These are phyloP conservation scores for Geotrypetes seraphini DNA, from an alignment of 2,797 vertebrate species.

Conservation along the genomic window DNA sequence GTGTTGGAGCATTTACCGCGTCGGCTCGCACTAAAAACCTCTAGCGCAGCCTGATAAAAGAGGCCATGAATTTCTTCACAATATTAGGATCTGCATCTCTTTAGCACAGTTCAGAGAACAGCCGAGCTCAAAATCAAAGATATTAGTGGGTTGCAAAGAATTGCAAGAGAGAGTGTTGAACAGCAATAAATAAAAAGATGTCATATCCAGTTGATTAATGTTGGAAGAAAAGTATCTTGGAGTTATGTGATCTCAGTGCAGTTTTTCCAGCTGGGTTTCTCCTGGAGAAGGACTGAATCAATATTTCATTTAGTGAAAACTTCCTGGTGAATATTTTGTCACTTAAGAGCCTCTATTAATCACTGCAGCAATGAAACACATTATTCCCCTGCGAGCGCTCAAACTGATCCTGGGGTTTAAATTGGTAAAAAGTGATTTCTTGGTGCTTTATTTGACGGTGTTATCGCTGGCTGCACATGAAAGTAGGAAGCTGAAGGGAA, in stretches of 20 bases:
- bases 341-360: slow-evolving; percentile 70
- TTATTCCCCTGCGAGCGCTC: slow-evolving; percentile 57
- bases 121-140: no score
- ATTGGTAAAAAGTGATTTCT: slow-evolving; percentile 61
- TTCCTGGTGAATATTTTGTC: slow-evolving; percentile 77
- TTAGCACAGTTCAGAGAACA: no score
- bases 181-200: slow-evolving; percentile 17
- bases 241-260: slow-evolving; percentile 36
- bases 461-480: slow-evolving; percentile 79
- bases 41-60: no score
- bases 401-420: slow-evolving; percentile 54
- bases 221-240: slow-evolving; percentile 34
- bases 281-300: slow-evolving; percentile 42
- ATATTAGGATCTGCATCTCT: no score
- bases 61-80: no score
- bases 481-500: slow-evolving; percentile 58
- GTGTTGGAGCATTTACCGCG: no score
- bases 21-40: no score
- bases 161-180: slow-evolving; percentile 14
- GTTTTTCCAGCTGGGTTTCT: slow-evolving; percentile 57
- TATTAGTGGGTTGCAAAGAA: slow-evolving; percentile 3
- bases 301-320: slow-evolving; percentile 86
- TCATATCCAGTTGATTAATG: slow-evolving; percentile 41
- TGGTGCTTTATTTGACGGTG: slow-evolving; percentile 70
- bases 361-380: slow-evolving; percentile 51